Evolutionary conservation across 2,888 invertebrate genomes (phyloP).

Genomic region (Malachius bipustulatus): DNA sequence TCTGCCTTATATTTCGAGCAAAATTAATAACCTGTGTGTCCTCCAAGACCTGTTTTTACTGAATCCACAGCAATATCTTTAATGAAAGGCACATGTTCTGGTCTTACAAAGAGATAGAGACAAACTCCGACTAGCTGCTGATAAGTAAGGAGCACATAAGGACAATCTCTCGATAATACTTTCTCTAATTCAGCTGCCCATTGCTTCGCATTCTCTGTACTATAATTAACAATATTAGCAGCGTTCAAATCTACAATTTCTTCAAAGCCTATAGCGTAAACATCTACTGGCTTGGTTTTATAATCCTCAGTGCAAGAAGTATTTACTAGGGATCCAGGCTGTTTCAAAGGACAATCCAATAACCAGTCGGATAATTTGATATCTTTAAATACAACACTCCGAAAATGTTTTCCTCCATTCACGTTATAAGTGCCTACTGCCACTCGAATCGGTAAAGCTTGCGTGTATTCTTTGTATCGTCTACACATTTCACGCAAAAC

Average conservation of each 20-base stretch:
- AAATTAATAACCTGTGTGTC: slow-evolving; percentile 60
- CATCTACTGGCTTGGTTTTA: slow-evolving; percentile 60
- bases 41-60: slow-evolving; percentile 96
- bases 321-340: slow-evolving; percentile 37
- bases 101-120: slow-evolving; percentile 85
- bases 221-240: slow-evolving; percentile 93
- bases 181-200: slow-evolving; percentile 96
- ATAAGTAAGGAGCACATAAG: slow-evolving; percentile 83
- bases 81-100: slow-evolving; percentile 77
- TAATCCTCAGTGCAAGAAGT: slow-evolving; percentile 37
- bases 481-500: slow-evolving; percentile 77
- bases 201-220: slow-evolving; percentile 81
- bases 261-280: slow-evolving; percentile 96
- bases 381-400: slow-evolving; percentile 90
- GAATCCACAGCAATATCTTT: slow-evolving; percentile 89
- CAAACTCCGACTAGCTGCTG: slow-evolving; percentile 97
- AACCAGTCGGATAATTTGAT: slow-evolving; percentile 80
- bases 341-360: slow-evolving; percentile 62
- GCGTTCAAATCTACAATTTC: slow-evolving; percentile 99
- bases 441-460: slow-evolving; percentile 58
- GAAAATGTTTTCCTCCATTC: slow-evolving; percentile 97
- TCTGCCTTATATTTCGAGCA: slow-evolving; percentile 1
- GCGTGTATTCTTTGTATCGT: slow-evolving; percentile 66
- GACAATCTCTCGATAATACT: slow-evolving; percentile 68
- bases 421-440: slow-evolving; percentile 97